Base-by-base conservation (phyloP, 2,113 vertebrate genomes). In the Thryonomys swinderianus region DNA sequence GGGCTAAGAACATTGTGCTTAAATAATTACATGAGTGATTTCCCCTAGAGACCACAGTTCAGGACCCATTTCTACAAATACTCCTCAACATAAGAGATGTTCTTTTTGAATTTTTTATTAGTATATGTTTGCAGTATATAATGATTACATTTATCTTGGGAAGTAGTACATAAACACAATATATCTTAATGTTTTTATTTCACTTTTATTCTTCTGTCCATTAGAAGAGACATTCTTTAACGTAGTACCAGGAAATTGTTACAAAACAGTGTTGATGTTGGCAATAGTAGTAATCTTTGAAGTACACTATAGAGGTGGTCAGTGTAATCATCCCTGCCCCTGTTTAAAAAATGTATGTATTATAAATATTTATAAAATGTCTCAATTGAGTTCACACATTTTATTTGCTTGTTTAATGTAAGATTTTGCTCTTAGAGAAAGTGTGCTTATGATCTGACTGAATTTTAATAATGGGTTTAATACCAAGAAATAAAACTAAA, bases 401-500 rank as follows among this genome's bases (percentile, higher is more conserved):
- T 53, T 40, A 11, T 8, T 73, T 74, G 32, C 45, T 30, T 53
- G 67, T 81, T 62, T 85, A 88, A 80, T 88, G 16, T 85, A 66
- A 3, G 4, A 59, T 73, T 85, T 78, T 85, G 23, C 55, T 90
- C 27, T 81, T 30, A 79, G 4, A 91, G 30, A 85, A 91, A 71
- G 74, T 42, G 67, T 61, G 11, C 86, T 90, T 88, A 92, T 86
- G 37, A 81, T 12, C 25, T 90, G 61, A 32, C 42, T 94, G 61
- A 73, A 73, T 42, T 67, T 89, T 93, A 16, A 83, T 34, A 74
- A 82, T 74, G 20, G 20, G 80, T 55, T 88, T 61, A 89, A 93
- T 86, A 67, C 14, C 9, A 20, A n/a, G n/a, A 91, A n/a, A 90
- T 64, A 53, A 91, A 78, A 74, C 17, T 90, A 53, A 67, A 88